These are phyloP conservation scores for Nomada fabriciana DNA, from an alignment of 2,888 invertebrate genomes.

Conservation along the genomic window DNA sequence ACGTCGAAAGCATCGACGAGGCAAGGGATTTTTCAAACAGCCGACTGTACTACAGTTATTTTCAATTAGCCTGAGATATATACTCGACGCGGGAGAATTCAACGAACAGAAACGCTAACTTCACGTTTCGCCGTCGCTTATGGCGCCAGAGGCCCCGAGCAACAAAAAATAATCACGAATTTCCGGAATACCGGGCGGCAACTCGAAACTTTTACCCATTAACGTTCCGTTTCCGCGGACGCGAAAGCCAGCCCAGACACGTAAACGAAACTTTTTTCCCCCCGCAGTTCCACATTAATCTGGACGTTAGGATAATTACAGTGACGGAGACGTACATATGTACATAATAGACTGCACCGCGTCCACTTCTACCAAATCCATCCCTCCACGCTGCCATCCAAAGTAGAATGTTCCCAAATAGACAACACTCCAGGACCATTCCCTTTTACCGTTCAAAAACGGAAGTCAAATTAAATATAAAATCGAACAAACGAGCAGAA, in stretches of 20 bases:
- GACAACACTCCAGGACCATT: too few relatives aligned
- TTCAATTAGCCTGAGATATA: conserved; percentile 30
- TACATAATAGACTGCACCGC: not conserved
- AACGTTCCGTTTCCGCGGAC: conserved; percentile 49
- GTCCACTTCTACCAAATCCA: not conserved
- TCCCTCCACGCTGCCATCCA: not conserved
- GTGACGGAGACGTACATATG: conserved; percentile 21
- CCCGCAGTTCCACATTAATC: conserved; percentile 11
- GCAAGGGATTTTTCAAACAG: not conserved
- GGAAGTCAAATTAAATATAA: too few relatives aligned
- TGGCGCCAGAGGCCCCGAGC: not conserved
- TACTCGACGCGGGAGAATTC: not conserved
- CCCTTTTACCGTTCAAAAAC: too few relatives aligned
- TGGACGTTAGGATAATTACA: conserved; percentile 39
- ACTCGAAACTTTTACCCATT: conserved; percentile 55
- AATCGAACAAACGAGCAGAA: not conserved
- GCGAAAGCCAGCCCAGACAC: conserved; percentile 19
- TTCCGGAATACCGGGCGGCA: conserved; percentile 36
- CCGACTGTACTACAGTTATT: not conserved
- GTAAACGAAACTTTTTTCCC: conserved; percentile 44
- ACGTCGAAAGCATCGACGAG: not conserved
- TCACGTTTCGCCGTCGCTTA: conserved; percentile 19
- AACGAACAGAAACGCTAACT: conserved; percentile 10
- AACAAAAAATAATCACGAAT: conserved; percentile 60
- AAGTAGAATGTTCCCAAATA: not conserved